These are phyloP conservation scores for Phoeniculus purpureus DNA, from an alignment of 2,797 vertebrate genomes.

Conservation along the genomic window DNA sequence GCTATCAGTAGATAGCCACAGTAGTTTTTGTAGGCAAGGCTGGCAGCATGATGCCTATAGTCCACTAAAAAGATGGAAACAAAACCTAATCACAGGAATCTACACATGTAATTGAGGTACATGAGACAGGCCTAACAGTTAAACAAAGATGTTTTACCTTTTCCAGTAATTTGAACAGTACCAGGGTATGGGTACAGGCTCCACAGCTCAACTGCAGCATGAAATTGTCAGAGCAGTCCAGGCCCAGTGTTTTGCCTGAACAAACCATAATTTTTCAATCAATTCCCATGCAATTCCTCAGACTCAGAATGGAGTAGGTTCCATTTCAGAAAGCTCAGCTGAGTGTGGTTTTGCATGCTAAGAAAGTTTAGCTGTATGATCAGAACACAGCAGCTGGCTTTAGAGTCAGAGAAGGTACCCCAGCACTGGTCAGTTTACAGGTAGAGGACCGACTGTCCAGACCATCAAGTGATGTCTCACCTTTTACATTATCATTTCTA, in stretches of 20 bases:
- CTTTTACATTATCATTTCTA: background rate
- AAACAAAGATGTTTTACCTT: background rate
- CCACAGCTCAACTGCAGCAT: background rate
- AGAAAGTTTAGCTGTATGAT: background rate
- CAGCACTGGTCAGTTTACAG: background rate
- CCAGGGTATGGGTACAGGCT: background rate
- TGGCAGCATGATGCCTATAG: background rate
- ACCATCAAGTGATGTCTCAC: background rate
- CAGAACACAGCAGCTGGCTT: rapidly evolving
- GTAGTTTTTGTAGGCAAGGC: background rate
- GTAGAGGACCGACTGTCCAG: background rate
- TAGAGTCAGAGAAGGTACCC: background rate
- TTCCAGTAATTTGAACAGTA: background rate
- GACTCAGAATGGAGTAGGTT: background rate
- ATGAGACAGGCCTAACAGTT: background rate
- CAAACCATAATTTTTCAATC: background rate
- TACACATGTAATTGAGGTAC: background rate
- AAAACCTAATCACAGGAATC: background rate
- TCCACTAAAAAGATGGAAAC: background rate
- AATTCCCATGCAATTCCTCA: background rate
- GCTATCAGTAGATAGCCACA: background rate
- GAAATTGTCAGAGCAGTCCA: background rate
- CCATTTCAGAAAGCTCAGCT: background rate
- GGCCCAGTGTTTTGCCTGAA: background rate
- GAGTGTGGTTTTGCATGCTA: background rate